Conservation (phyloP, 2,888 invertebrate genomes). For the Griposia aprilina region DNA sequence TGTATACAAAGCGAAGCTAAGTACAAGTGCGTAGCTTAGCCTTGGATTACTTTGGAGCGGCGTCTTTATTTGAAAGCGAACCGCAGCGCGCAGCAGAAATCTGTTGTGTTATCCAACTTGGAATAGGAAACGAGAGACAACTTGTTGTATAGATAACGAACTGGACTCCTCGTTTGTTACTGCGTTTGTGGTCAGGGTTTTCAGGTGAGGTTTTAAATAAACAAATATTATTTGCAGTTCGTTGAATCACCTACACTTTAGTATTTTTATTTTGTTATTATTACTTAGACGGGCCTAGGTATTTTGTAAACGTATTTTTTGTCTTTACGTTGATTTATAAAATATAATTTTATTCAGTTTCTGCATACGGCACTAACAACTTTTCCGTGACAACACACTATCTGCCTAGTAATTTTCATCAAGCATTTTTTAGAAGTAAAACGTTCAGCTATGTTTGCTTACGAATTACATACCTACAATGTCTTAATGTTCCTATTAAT, state of each 20-base stretch:
- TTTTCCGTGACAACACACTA: background rate
- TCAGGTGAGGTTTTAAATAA: slow-evolving; percentile 14
- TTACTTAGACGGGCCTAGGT: too few species aligned
- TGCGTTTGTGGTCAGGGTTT: slow-evolving; percentile 57
- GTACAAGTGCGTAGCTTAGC: background rate
- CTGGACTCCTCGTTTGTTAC: slow-evolving; percentile 65
- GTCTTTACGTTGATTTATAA: background rate
- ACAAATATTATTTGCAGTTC: background rate
- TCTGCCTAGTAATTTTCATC: background rate
- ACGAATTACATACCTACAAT: too few species aligned
- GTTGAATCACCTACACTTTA: background rate
- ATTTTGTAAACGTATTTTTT: too few species aligned
- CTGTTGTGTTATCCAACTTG: slow-evolving; percentile 64
- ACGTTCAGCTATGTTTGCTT: too few species aligned
- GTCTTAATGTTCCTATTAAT: too few species aligned
- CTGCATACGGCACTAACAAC: too few species aligned
- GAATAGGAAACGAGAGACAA: slow-evolving; percentile 62
- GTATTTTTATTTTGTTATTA: background rate
- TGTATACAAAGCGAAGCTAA: background rate
- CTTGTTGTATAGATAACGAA: slow-evolving; percentile 69
- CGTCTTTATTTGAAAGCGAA: slow-evolving; percentile 54
- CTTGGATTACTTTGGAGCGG: background rate
- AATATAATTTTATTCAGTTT: too few species aligned
- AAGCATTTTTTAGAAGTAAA: background rate
- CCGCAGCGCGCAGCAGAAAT: slow-evolving; percentile 56